Percentiles rank a stretch among this genome's conserved stretches.
Evolutionary conservation across 2,113 vertebrate species (phyloP).

Genomic region (Rhadina sibilatrix): DNA sequence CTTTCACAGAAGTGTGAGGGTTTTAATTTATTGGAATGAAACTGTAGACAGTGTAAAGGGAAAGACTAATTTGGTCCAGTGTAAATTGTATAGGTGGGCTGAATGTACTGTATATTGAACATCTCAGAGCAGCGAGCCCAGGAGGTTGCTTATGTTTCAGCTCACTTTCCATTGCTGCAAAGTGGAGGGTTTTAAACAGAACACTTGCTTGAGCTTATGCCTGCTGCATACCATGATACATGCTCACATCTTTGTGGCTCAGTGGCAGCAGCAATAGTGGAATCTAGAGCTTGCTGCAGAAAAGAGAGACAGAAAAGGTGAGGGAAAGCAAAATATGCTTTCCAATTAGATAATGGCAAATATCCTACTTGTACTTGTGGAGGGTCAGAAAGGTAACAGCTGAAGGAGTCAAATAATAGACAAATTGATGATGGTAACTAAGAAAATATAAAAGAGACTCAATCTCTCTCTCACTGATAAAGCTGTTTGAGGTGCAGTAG

Average conservation of each 20-base stretch:
- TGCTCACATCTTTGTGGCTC: background rate
- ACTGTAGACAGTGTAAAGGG: background rate
- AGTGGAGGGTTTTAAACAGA: background rate
- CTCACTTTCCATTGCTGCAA: background rate
- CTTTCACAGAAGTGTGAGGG: background rate
- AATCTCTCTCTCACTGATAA: constrained; percentile 67
- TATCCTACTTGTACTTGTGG: constrained; percentile 15
- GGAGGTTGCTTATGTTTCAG: background rate
- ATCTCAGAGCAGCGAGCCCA: background rate
- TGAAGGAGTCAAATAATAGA: constrained; percentile 51
- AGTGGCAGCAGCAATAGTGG: background rate
- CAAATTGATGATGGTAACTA: constrained; percentile 68
- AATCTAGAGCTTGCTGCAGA: background rate
- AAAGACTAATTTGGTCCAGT: background rate
- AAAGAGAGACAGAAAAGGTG: background rate
- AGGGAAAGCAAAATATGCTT: constrained; percentile 20
- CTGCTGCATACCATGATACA: background rate
- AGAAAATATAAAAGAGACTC: constrained; percentile 68
- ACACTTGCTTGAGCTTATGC: background rate
- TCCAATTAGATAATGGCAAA: constrained; percentile 51
- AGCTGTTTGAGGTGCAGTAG: constrained; percentile 69
- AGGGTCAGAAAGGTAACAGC: constrained; percentile 56
- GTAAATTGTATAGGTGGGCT: background rate
- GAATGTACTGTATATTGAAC: background rate
- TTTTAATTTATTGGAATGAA: background rate